A percentile compares a stretch with the other conserved stretches of the same genome.
Conservation (phyloP, 2,113 vertebrate genomes). For the Solea senegalensis region DNA sequence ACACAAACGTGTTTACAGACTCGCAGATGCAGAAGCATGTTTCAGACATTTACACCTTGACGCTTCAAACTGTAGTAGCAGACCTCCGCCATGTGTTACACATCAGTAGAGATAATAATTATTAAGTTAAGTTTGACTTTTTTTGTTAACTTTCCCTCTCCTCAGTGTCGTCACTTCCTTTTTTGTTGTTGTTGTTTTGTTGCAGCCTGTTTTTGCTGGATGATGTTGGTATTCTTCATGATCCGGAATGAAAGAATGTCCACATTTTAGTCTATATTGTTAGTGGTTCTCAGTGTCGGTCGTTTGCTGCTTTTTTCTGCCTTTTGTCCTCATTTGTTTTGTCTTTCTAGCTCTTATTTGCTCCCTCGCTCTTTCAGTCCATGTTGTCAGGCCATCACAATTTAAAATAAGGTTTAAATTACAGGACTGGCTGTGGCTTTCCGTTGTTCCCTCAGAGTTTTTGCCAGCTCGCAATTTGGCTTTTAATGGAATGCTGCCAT, state of each 20-base stretch:
- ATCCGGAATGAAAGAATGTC: not conserved
- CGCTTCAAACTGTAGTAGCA: not conserved
- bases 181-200: constrained; percentile 15
- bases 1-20: not conserved
- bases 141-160: constrained; percentile 45
- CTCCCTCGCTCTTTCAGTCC: constrained; percentile 49
- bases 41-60: not conserved
- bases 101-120: not conserved
- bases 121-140: constrained; percentile 21
- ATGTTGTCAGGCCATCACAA: constrained; percentile 82
- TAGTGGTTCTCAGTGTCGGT: constrained; percentile 18
- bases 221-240: not conserved
- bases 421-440: constrained; percentile 95
- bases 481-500: constrained; percentile 99
- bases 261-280: constrained; percentile 5
- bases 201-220: constrained; percentile 26
- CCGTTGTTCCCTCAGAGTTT: constrained; percentile 94
- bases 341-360: constrained; percentile 39
- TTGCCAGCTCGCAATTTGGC: constrained; percentile 98
- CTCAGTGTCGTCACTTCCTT: not conserved
- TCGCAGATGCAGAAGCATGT: not conserved
- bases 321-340: constrained; percentile 14
- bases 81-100: constrained; percentile 43
- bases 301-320: constrained; percentile 27
- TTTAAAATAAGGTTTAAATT: constrained; percentile 99